Base-by-base conservation (phyloP, 2,113 vertebrate genomes). In the Campylomormyrus numenius region DNA sequence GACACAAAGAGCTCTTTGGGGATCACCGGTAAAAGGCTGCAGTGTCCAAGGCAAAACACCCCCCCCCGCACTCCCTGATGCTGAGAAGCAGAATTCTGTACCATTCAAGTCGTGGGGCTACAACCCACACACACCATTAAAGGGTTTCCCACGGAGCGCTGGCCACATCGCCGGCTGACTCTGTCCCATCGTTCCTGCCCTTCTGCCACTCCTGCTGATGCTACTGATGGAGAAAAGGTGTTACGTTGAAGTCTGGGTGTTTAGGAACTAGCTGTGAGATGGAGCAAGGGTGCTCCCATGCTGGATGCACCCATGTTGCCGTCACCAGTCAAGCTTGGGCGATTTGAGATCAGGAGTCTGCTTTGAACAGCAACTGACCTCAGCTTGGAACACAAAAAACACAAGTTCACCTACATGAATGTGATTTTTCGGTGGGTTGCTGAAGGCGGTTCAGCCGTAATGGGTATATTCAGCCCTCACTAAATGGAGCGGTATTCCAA, bases 1-100 rank as follows among this genome's bases (percentile, higher is more conserved):
- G 48, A 85, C 45, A 86, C 84, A 86, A 86, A 50, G 46, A 46
- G 8, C n/a, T 50, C 84, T 86, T 86, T 86, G 84, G 84, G 24
- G 19, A 86, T 86, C 84, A 50, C 13, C 1, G 3, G 50, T n/a
- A 50, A 86, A 86, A 27, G 46, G 24, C 45, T 24, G 45, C 45
- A 86, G 46, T 86, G 84, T 86, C 46, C 84, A 86, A 10, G n/a
- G 74, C 10, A 39, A 35, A 77, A 31, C 39, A 3, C 74, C 15
- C 1, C 84, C 13, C 80, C 35, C 39, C 39, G 8, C 84, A 49
- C 48, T 50, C 24, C 48, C n/a, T 13, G 24, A n/a, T 85, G 83
- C 24, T 48, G 48, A 24, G 9, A 27, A n/a, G 21, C 48, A 50
- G 46, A 86, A 86, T 86, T 86, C 84, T 46, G 24, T 15, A 15